Percentiles rank a stretch among this genome's conserved stretches.
Conservation (phyloP, 2,797 vertebrate species). For the Coilia nasus region DNA sequence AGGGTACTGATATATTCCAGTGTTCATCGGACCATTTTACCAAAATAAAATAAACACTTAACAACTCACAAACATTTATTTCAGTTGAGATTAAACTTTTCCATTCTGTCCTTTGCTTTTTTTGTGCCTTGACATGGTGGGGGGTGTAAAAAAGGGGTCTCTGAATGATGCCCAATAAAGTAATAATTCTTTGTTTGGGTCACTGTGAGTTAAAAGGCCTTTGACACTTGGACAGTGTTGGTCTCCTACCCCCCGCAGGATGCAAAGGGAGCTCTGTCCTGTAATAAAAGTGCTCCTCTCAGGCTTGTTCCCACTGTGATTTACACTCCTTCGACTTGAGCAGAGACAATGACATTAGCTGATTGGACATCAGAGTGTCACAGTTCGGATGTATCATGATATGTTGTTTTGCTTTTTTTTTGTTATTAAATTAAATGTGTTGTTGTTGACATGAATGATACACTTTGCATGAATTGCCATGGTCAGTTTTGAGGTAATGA, state of each 20-base stretch:
- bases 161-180: conserved; percentile 58
- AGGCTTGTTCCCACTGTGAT: conserved; percentile 73
- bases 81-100: conserved; percentile 27
- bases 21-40: conserved; percentile 4
- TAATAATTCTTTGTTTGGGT: conserved; percentile 59
- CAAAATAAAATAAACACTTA: not conserved
- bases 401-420: not conserved
- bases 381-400: conserved; percentile 29
- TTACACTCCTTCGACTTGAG: conserved; percentile 70
- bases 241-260: conserved; percentile 74
- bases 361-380: conserved; percentile 52
- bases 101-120: conserved; percentile 22
- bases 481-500: not conserved
- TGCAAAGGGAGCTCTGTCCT: conserved; percentile 74
- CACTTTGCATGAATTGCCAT: not conserved
- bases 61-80: conserved; percentile 9
- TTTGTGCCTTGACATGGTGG: conserved; percentile 44
- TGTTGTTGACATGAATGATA: not conserved
- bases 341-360: conserved; percentile 71
- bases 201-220: conserved; percentile 68
- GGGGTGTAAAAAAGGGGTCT: conserved; percentile 42
- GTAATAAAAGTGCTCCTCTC: conserved; percentile 73
- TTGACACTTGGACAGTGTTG: conserved; percentile 71
- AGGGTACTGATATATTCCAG: not conserved
- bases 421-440: not conserved